Evolutionary conservation across 1,140 invertebrate species (phyloP), one percentile per base, ranked within the genome.

Genomic region (Sitobion miscanthi): DNA sequence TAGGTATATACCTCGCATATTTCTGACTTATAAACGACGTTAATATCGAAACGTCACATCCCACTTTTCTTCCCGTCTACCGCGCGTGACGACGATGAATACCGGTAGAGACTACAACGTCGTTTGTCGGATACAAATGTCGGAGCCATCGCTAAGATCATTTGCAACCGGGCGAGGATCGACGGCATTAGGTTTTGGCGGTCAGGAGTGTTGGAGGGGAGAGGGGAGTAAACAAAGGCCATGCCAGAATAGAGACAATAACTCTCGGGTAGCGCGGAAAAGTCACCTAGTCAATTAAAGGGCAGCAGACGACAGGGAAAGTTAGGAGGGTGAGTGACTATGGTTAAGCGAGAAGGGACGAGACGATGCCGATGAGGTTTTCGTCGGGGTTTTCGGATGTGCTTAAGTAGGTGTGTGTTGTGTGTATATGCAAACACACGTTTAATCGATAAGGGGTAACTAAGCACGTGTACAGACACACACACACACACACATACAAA

Each of bases 111-210:
- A 38, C 7, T 83, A 83, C 35, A 11, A 83, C 35, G 21, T 83
- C 82, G 82, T 35, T 83, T 83, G 82, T 83, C 35, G 82, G 82
- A 83, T 83, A 83, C 82, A 83, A 83, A 83, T 83, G 82, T 83
- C 38, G 21, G 35, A 83, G 35, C 2, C 82, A 42, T 83, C 38
- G 7, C 20, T 7, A 42, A 42, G 35, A 83, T 83, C 82, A 42
- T 83, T 83, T 42, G 35, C 82, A 4, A 8, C n/a, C 30, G 4
- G 62, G 62, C 21, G n/a, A 35, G n/a, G 62, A 77, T 35, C 30
- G 62, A 6, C 30, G 30, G 62, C 14, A 11, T 14, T n/a, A 69
- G 62, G 62, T n/a, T 69, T 14, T 21, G 4, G 30, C 7, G 62
- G n/a, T 11, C 57, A 30, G 9, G 57, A 62, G 25, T 30, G 11